A percentile compares a stretch with the other conserved stretches of the same genome.
phyloP scores from a whole-genome alignment of 2,113 vertebrate species.

The Orthonyx spaldingii region DNA sequence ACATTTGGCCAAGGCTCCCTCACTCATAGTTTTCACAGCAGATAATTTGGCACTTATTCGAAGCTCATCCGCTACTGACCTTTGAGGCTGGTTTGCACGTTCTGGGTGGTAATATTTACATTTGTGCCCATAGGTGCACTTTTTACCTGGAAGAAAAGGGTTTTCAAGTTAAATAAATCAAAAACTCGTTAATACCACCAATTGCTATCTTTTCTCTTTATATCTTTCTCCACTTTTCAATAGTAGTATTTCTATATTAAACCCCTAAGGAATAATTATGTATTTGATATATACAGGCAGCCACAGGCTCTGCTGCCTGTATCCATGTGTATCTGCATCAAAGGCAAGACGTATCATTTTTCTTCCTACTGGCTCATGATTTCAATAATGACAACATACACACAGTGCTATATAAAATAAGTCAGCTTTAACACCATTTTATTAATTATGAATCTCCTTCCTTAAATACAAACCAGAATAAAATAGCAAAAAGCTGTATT shows the following conservation, averaged over 20 bases:
- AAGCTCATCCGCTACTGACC: slow-evolving; percentile 96
- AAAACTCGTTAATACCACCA: not conserved
- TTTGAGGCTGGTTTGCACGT: slow-evolving; percentile 91
- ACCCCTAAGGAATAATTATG: not conserved
- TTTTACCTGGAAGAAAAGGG: slow-evolving; percentile 84
- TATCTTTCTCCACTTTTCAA: not conserved
- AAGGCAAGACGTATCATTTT: not conserved
- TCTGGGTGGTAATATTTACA: slow-evolving; percentile 99
- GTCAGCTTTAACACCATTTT: not conserved
- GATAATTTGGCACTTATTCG: slow-evolving; percentile 97
- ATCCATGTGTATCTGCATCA: not conserved
- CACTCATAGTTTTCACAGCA: slow-evolving; percentile 97
- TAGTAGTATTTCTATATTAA: not conserved
- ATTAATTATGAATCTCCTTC: not conserved
- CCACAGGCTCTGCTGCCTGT: not conserved
- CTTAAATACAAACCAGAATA: not conserved
- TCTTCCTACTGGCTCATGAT: not conserved
- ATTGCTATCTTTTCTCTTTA: not conserved
- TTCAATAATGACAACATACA: not conserved
- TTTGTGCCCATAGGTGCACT: slow-evolving; percentile 99
- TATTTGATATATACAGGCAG: not conserved
- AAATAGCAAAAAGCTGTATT: not conserved
- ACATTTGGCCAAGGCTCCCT: slow-evolving; percentile 90
- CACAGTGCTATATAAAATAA: not conserved
- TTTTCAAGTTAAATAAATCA: slow-evolving; percentile 15